These are phyloP conservation scores for Ifrita kowaldi DNA, from an alignment of 2,113 vertebrate species.

Conservation along the genomic window DNA sequence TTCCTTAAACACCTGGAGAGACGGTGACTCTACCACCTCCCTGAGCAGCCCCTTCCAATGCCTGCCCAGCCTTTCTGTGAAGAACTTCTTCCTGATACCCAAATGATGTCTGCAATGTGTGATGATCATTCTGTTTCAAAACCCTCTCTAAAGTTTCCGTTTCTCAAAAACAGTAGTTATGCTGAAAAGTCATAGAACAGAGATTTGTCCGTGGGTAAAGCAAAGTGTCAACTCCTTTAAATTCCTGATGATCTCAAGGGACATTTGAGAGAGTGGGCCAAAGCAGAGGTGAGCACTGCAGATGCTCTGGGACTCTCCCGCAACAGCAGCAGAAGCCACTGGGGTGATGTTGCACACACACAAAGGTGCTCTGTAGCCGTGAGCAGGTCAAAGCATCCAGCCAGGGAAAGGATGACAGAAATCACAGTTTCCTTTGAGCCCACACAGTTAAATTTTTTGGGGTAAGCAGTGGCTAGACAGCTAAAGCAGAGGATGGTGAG, in stretches of 20 bases:
- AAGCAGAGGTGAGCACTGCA: not conserved
- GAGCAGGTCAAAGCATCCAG: not conserved
- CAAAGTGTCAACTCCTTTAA: not conserved
- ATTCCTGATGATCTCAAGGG: not conserved
- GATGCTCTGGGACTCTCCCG: not conserved
- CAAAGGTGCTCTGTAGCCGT: not conserved
- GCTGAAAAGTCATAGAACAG: not conserved
- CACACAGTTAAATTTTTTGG: not conserved
- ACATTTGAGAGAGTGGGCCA: not conserved
- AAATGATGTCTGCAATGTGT: not conserved
- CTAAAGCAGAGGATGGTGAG: not conserved
- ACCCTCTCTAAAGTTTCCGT: not conserved
- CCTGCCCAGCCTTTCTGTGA: not conserved
- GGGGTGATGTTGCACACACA: not conserved
- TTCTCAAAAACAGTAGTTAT: not conserved
- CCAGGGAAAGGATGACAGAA: not conserved
- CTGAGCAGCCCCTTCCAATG: not conserved
- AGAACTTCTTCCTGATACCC: not conserved
- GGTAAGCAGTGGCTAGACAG: not conserved
- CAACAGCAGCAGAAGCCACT: not conserved
- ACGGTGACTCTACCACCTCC: not conserved
- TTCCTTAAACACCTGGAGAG: not conserved
- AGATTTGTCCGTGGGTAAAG: not conserved
- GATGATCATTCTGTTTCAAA: not conserved
- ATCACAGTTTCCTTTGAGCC: not conserved